Evolutionary conservation across 2,797 vertebrate genomes (phyloP).

Genomic region (Megalops cyprinoides): DNA sequence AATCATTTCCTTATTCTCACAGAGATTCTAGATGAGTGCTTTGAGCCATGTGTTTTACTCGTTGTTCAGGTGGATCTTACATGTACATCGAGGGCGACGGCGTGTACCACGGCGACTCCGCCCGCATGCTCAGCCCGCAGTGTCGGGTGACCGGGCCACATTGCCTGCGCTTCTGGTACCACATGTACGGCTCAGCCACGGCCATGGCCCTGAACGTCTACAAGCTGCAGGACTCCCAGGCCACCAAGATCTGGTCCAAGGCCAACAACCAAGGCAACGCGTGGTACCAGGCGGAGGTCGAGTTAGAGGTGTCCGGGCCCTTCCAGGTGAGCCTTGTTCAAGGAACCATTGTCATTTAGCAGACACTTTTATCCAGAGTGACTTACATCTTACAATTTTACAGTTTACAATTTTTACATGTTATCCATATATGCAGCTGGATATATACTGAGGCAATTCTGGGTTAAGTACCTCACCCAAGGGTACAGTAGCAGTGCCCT

Average conservation of each 20-base stretch:
- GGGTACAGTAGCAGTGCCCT: too few relatives aligned
- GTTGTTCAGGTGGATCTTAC: conserved; percentile 70
- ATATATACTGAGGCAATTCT: too few relatives aligned
- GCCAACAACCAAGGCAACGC: conserved; percentile 65
- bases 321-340: conserved; percentile 62
- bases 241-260: conserved; percentile 65
- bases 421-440: too few relatives aligned
- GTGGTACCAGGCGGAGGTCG: conserved; percentile 67
- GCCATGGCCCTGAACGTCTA: conserved; percentile 74
- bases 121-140: conserved; percentile 69
- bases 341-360: too few relatives aligned
- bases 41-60: not conserved
- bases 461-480: too few relatives aligned
- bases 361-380: too few relatives aligned
- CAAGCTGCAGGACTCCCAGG: conserved; percentile 38
- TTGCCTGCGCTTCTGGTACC: conserved; percentile 83
- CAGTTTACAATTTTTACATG: too few relatives aligned
- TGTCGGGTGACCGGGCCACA: conserved; percentile 65
- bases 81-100: conserved; percentile 70
- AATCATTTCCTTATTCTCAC: not conserved
- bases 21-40: not conserved
- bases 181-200: conserved; percentile 73
- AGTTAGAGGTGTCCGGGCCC: conserved; percentile 54
- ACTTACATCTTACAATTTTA: too few relatives aligned
- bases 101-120: conserved; percentile 63